Percentiles rank a stretch among this genome's conserved stretches.
These are phyloP conservation scores for Microcebus lehilahytsara DNA, from an alignment of 2,113 vertebrate species.

Conservation along the genomic window DNA sequence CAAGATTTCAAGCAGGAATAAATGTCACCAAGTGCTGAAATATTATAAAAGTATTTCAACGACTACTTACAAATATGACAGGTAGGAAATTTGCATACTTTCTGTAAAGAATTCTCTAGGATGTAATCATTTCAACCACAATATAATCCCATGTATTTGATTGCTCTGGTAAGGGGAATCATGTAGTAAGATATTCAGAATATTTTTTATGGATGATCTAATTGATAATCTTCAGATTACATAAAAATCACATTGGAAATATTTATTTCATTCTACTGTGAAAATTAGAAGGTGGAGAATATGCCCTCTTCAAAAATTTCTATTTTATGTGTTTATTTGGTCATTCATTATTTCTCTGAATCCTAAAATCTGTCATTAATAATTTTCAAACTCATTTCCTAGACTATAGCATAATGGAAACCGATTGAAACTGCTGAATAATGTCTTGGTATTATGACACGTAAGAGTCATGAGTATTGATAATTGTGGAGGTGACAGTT, in stretches of 20 bases:
- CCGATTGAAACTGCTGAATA: not conserved
- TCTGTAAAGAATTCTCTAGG: conserved; percentile 69
- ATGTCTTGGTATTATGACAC: not conserved
- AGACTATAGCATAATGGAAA: not conserved
- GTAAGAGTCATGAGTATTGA: not conserved
- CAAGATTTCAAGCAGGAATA: conserved; percentile 78
- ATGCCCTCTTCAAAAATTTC: not conserved
- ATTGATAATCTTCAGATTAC: not conserved
- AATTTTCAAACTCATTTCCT: conserved; percentile 14
- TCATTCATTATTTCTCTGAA: not conserved
- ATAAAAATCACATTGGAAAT: not conserved
- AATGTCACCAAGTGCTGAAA: conserved; percentile 77
- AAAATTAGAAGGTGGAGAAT: not conserved
- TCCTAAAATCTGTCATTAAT: not conserved
- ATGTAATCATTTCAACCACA: conserved; percentile 43
- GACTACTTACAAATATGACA: conserved; percentile 80
- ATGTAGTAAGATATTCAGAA: conserved; percentile 4
- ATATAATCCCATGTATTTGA: not conserved
- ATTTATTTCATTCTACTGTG: conserved; percentile 6
- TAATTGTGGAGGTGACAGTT: not conserved
- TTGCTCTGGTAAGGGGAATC: not conserved
- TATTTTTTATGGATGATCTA: not conserved
- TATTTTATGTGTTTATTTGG: not conserved
- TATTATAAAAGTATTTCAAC: conserved; percentile 77
- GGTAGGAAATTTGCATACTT: conserved; percentile 52